Conservation (phyloP, 2,888 invertebrate genomes). For the Cephalotes varians region DNA sequence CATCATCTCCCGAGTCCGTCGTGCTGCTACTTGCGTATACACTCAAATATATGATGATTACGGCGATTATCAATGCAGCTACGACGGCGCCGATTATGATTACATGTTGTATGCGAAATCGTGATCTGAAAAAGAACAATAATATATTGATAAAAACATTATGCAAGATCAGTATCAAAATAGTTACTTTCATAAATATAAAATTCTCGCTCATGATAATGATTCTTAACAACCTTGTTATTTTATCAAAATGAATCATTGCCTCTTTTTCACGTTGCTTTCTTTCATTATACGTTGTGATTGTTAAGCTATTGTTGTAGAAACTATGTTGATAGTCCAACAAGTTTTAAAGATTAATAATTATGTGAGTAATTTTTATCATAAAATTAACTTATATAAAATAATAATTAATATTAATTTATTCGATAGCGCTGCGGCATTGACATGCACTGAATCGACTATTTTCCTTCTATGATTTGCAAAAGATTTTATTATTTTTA, state of each 20-base stretch:
- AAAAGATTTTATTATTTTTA: neutral
- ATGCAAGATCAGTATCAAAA: neutral
- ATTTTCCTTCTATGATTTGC: neutral
- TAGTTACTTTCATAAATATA: neutral
- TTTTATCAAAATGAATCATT: neutral
- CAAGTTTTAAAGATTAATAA: neutral
- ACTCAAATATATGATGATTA: slow-evolving; percentile 84
- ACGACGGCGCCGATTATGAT: slow-evolving; percentile 71
- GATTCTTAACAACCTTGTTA: neutral
- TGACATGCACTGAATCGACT: too few species aligned
- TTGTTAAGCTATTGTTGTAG: neutral
- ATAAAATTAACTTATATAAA: neutral
- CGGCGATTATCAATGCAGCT: slow-evolving; percentile 65
- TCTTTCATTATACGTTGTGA: neutral
- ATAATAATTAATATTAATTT: neutral
- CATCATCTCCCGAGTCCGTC: slow-evolving; percentile 52
- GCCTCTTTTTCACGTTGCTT: neutral
- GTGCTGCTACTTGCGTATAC: slow-evolving; percentile 71
- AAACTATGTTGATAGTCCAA: neutral
- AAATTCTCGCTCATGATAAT: neutral
- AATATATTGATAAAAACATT: neutral
- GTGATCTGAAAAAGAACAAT: slow-evolving; percentile 71
- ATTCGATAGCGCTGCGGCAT: neutral
- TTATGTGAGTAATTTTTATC: neutral
- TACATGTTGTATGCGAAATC: slow-evolving; percentile 63